phyloP scores from a whole-genome alignment of 2,797 vertebrate genomes.

The Syngnathus rostellatus region DNA sequence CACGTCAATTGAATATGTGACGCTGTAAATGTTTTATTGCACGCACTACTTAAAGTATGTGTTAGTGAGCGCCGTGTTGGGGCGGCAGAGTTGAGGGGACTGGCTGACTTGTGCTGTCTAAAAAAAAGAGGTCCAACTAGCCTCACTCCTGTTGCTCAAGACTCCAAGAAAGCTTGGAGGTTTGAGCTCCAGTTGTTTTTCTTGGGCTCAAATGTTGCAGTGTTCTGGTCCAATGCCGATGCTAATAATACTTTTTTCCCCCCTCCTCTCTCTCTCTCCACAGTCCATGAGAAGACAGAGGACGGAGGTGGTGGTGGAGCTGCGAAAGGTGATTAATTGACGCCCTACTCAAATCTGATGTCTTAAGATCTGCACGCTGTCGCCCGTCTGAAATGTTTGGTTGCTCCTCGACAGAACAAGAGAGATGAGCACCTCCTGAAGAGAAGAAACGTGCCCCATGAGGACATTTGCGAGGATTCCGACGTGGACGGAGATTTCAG shows the following conservation, averaged over 20 bases:
- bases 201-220: background rate
- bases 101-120: conserved; percentile 9
- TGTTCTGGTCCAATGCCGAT: background rate
- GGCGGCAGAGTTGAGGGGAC: conserved; percentile 4
- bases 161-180: background rate
- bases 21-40: no score
- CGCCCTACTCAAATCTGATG: background rate
- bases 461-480: conserved; percentile 94
- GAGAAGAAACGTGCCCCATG: conserved; percentile 93
- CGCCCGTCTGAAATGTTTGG: background rate
- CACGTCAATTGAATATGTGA: no score
- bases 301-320: conserved; percentile 96
- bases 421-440: conserved; percentile 97
- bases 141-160: background rate
- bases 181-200: background rate
- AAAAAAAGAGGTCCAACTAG: background rate
- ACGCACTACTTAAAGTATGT: no score
- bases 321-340: conserved; percentile 83
- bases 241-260: background rate
- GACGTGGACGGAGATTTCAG: conserved; percentile 92
- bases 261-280: background rate
- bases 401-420: conserved; percentile 78
- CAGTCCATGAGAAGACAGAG: conserved; percentile 99
- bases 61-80: conserved; percentile 7
- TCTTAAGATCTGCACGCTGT: background rate